Percentiles rank a stretch among this genome's conserved stretches.
These are phyloP conservation scores for Nymphicus hollandicus DNA, from an alignment of 2,113 vertebrate genomes.

Conservation along the genomic window DNA sequence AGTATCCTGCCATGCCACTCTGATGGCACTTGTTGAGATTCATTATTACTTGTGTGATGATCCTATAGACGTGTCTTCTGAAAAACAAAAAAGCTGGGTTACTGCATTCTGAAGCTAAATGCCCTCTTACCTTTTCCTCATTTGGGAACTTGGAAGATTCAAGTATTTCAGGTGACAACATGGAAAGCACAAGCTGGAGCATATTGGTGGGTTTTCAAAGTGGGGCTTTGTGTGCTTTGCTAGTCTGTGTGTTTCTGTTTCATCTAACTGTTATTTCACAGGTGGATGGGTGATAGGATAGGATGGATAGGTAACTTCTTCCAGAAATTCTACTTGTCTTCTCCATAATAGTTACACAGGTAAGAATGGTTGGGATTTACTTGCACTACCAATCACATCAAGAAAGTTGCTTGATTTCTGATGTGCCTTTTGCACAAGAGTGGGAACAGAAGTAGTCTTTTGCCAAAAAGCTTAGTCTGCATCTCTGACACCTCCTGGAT, in stretches of 20 bases:
- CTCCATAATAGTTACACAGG: not conserved
- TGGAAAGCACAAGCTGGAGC: not conserved
- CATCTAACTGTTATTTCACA: not conserved
- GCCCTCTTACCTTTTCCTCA: not conserved
- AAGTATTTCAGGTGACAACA: not conserved
- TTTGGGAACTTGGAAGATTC: not conserved
- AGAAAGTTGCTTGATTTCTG: not conserved
- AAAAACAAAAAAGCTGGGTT: not conserved
- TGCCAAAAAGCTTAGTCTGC: not conserved
- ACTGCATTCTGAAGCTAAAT: not conserved
- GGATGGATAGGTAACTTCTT: not conserved
- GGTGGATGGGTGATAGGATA: not conserved
- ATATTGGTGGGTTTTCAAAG: not conserved
- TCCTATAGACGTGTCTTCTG: not conserved
- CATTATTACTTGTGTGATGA: not conserved
- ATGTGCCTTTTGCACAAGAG: not conserved
- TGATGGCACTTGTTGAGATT: not conserved
- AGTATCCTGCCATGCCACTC: not conserved
- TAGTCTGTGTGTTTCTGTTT: not conserved
- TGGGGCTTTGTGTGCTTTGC: not conserved
- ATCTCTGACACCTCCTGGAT: not conserved
- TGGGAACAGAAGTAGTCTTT: not conserved
- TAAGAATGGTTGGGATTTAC: not conserved
- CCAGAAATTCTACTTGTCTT: not conserved
- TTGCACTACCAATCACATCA: fast-evolving